phyloP scores from a whole-genome alignment of 2,888 invertebrate genomes.

The Suillia variegata region DNA sequence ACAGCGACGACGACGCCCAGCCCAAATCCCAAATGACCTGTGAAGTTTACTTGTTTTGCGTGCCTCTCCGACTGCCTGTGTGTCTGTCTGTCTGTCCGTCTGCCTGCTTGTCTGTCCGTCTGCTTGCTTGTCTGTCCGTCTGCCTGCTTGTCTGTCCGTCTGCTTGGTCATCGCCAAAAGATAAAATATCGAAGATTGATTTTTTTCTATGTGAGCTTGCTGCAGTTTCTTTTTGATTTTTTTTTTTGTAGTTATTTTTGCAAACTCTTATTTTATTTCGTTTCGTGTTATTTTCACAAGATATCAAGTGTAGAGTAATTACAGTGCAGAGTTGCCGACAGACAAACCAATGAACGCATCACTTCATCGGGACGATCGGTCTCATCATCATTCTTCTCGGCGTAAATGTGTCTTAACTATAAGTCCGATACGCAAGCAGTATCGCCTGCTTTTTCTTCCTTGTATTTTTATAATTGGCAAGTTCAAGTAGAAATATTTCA shows the following conservation, averaged over 20 bases:
- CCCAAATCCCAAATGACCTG: conserved; percentile 9
- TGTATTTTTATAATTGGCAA: background rate
- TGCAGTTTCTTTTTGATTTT: background rate
- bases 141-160: too few species aligned
- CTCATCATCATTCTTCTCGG: conserved; percentile 9
- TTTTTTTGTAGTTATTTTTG: background rate
- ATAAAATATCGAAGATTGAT: conserved; percentile 17
- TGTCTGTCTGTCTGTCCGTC: too few species aligned
- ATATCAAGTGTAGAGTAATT: conserved; percentile 22
- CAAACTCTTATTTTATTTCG: background rate
- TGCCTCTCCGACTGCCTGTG: too few species aligned
- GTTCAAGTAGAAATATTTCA: too few species aligned
- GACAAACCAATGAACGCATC: too few species aligned
- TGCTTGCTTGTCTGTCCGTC: too few species aligned
- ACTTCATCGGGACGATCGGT: too few species aligned
- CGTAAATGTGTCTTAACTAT: background rate
- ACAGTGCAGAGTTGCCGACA: conserved; percentile 11
- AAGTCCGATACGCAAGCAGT: too few species aligned
- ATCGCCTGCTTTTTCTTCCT: conserved; percentile 2
- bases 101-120: background rate
- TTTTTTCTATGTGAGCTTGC: conserved; percentile 2
- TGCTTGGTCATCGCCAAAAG: background rate
- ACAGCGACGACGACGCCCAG: too few species aligned
- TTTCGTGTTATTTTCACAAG: conserved; percentile 3
- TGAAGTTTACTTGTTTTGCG: background rate